A percentile compares a stretch with the other conserved stretches of the same genome.
Conservation (phyloP, 2,113 vertebrate species). For the Archilochus colubris region DNA sequence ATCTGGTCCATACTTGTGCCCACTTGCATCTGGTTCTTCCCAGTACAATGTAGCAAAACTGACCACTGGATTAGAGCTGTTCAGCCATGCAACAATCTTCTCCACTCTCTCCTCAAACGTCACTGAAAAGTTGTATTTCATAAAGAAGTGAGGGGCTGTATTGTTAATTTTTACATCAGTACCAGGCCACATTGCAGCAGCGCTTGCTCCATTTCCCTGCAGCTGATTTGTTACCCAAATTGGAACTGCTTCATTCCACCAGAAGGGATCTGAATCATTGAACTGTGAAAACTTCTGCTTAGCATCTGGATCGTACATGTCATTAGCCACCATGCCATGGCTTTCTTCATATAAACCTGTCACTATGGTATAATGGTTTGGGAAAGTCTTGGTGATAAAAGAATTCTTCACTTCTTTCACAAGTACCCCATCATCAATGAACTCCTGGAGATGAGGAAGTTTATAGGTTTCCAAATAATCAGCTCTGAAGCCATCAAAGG, state of each 20-base stretch:
- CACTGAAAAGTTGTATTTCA: slow-evolving; percentile 77
- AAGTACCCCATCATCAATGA: slow-evolving; percentile 85
- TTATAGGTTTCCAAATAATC: slow-evolving; percentile 89
- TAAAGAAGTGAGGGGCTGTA: slow-evolving; percentile 76
- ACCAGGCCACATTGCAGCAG: slow-evolving; percentile 94
- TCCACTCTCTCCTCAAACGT: slow-evolving; percentile 80
- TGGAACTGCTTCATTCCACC: slow-evolving; percentile 90
- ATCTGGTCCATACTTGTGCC: slow-evolving; percentile 88
- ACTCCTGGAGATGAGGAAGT: slow-evolving; percentile 87
- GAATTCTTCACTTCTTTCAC: slow-evolving; percentile 88
- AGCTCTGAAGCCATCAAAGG: slow-evolving; percentile 95
- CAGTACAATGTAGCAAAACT: slow-evolving; percentile 90
- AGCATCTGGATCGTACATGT: slow-evolving; percentile 85
- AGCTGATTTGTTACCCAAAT: slow-evolving; percentile 90
- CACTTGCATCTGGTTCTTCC: slow-evolving; percentile 90
- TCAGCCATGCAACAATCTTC: slow-evolving; percentile 83
- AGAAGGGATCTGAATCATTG: slow-evolving; percentile 82
- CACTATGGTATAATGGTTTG: slow-evolving; percentile 96
- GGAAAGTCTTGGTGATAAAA: slow-evolving; percentile 96
- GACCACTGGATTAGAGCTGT: slow-evolving; percentile 68
- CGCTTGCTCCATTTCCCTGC: slow-evolving; percentile 82
- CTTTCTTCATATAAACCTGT: slow-evolving; percentile 94
- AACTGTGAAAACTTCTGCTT: slow-evolving; percentile 76
- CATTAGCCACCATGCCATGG: slow-evolving; percentile 90
- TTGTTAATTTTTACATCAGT: slow-evolving; percentile 82